phyloP scores from a whole-genome alignment of 2,888 invertebrate genomes.

The Eugnorisma glareosa region DNA sequence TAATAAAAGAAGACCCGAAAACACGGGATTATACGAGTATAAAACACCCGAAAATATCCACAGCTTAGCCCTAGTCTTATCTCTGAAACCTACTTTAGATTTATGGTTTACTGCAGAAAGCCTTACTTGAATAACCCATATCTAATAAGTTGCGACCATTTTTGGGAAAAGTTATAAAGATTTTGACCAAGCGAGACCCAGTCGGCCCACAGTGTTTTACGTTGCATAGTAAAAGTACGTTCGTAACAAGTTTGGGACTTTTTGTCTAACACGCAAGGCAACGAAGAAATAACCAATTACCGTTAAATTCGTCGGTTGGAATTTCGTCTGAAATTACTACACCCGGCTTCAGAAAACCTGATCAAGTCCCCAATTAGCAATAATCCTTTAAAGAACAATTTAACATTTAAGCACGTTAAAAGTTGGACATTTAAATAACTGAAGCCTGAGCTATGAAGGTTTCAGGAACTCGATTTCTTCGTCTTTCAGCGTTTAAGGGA shows the following conservation, averaged over 20 bases:
- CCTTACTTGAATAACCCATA: not conserved
- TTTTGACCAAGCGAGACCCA: conserved; percentile 16
- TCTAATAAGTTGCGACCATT: not conserved
- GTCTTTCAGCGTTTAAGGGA: not conserved
- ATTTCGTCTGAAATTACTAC: not conserved
- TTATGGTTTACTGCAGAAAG: not conserved
- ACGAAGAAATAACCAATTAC: conserved; percentile 13
- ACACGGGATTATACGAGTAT: not conserved
- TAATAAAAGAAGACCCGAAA: not conserved
- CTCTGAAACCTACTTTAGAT: conserved; percentile 1
- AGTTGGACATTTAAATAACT: too few species aligned
- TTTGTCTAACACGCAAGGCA: conserved; percentile 41
- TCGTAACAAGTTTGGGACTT: conserved; percentile 42
- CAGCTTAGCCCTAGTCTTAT: conserved; percentile 7
- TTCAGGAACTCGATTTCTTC: not conserved
- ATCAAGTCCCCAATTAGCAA: not conserved
- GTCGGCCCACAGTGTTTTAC: conserved; percentile 26
- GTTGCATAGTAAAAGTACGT: conserved; percentile 33
- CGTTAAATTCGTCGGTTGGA: conserved; percentile 5
- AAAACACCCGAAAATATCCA: not conserved
- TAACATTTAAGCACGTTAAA: not conserved
- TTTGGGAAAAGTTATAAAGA: conserved; percentile 1
- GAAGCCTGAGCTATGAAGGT: not conserved
- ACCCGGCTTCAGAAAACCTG: not conserved
- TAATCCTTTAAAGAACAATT: not conserved